phyloP scores from a whole-genome alignment of 2,797 vertebrate genomes.

The Eidolon dupreanum region DNA sequence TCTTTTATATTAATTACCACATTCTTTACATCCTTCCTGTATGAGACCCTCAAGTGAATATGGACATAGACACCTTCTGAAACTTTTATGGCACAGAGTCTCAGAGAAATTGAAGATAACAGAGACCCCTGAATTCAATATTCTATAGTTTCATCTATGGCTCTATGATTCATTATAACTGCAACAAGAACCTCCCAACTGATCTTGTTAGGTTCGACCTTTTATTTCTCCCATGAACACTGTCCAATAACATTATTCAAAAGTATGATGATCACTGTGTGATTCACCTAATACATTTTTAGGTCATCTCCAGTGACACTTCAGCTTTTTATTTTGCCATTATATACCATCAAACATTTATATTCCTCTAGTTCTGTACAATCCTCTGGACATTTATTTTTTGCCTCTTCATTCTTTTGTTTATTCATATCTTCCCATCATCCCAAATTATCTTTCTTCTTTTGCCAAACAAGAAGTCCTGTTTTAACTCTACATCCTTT shows the following conservation, averaged over 20 bases:
- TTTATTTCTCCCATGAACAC: not conserved
- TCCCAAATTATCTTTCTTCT: not conserved
- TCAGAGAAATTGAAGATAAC: not conserved
- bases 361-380: not conserved
- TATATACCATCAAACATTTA: not conserved
- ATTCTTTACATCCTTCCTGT: not conserved
- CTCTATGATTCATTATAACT: not conserved
- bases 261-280: not conserved
- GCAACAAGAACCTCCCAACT: not conserved
- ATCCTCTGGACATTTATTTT: not conserved
- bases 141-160: not conserved
- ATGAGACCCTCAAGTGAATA: not conserved
- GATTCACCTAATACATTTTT: not conserved
- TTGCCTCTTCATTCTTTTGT: not conserved
- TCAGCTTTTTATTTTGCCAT: not conserved
- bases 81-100: not conserved
- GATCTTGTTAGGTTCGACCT: not conserved
- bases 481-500: not conserved
- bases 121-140: not conserved
- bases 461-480: not conserved
- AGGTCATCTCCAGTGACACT: not conserved
- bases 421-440: not conserved
- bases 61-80: not conserved
- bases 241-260: not conserved
- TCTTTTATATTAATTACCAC: not conserved